Conservation (phyloP, 2,113 vertebrate species). For the Chlorodrepanis virens region DNA sequence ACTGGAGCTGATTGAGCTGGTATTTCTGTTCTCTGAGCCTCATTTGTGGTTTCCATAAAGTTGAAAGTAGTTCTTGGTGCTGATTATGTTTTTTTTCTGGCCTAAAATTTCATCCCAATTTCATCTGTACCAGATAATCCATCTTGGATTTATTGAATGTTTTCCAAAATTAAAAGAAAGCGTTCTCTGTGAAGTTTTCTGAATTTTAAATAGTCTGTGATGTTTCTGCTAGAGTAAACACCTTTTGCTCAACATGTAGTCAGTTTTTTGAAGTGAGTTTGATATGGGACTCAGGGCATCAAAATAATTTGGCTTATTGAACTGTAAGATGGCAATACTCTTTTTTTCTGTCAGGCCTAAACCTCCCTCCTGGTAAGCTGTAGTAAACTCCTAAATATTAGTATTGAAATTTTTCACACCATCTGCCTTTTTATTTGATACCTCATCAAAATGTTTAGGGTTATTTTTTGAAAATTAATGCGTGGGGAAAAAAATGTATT, state of each 20-base stretch:
- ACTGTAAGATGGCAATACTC: background rate
- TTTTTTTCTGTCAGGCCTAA: background rate
- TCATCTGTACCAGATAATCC: background rate
- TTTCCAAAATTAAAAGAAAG: background rate
- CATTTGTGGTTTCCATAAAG: background rate
- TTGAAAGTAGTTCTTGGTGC: background rate
- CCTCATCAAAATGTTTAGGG: background rate
- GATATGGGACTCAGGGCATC: background rate
- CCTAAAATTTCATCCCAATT: background rate
- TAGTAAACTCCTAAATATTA: background rate
- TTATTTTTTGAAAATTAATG: background rate
- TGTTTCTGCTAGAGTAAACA: slow-evolving; percentile 19
- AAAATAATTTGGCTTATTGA: background rate
- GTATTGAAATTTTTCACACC: background rate
- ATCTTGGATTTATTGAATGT: background rate
- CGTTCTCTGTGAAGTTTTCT: background rate
- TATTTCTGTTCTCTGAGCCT: slow-evolving; percentile 3
- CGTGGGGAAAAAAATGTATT: background rate
- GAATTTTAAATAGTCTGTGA: background rate
- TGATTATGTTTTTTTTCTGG: background rate
- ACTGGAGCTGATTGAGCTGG: background rate
- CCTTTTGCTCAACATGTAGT: background rate
- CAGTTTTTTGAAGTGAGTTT: background rate
- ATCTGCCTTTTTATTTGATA: background rate
- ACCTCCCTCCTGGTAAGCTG: background rate